A percentile compares a stretch with the other conserved stretches of the same genome.
phyloP scores from a whole-genome alignment of 35 echinoderm and acorn worm genomes.

The Anneissia japonica region DNA sequence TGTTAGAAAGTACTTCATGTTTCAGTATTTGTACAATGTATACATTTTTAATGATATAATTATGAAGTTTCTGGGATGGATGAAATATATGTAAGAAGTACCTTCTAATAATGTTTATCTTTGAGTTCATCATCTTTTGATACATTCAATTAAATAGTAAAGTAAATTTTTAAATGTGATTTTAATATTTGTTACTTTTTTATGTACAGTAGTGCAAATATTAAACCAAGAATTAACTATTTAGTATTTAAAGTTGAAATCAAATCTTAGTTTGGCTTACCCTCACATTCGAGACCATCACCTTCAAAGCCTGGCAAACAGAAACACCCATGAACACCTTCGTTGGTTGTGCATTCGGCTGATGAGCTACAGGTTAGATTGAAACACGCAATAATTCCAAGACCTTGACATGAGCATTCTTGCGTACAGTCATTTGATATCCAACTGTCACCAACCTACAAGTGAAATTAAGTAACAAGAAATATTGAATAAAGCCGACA shows the following conservation, averaged over 20 bases:
- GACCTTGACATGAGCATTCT: conserved; percentile 57
- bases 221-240: too few relatives aligned
- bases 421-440: conserved; percentile 31
- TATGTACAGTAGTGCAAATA: too few relatives aligned
- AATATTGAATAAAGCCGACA: too few relatives aligned
- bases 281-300: conserved; percentile 25
- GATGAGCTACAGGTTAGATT: conserved; percentile 49
- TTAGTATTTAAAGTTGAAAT: too few relatives aligned
- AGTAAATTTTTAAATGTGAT: too few relatives aligned
- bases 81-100: too few relatives aligned
- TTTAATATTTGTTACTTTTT: too few relatives aligned
- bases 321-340: conserved; percentile 50
- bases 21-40: not conserved
- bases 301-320: conserved; percentile 70
- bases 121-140: too few relatives aligned
- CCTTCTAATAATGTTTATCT: too few relatives aligned
- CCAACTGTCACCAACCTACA: not conserved
- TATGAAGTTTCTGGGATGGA: too few relatives aligned
- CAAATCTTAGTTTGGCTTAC: too few relatives aligned
- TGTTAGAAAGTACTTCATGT: not conserved
- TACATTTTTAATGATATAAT: not conserved
- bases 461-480: not conserved
- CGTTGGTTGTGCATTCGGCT: conserved; percentile 34
- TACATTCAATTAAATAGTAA: too few relatives aligned
- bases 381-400: conserved; percentile 53